Evolutionary conservation across 2,888 invertebrate genomes (phyloP), one percentile per base, ranked within the genome.

Genomic region (Epirrhoe tristata): DNA sequence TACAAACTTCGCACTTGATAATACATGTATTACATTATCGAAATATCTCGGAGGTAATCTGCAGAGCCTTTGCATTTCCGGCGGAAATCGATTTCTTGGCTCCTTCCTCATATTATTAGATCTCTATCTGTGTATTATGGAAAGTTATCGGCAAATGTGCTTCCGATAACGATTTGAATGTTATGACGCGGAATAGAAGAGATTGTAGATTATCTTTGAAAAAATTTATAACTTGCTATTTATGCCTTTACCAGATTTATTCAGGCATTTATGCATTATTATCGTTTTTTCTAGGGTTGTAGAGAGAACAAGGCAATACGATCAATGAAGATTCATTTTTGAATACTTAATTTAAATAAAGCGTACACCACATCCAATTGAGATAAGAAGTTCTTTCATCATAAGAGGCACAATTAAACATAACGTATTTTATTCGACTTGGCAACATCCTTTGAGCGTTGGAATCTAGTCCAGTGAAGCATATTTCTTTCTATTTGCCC

Each of bases 31-130:
- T 66, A 63, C 69, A 72, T 71, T 71, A 74, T 70, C 64, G 65
- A 71, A 73, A 73, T 73, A 74, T 63, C 76, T 79, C 72, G 67
- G 63, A 74, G 78, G 79, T 76, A 81, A 85, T 82, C 79, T 76
- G 71, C 74, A 66, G 73, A 80, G 72, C 76, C 77, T 82, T 79
- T 80, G 79, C 79, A 77, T 83, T 83, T 83, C 83, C 81, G 71
- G 43, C 72, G 81, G 85, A 85, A 81, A 85, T 84, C 81, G 83
- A 85, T 84, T 82, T 77, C 77, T 72, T 71, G 77, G 77, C 79
- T 79, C 80, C 79, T 81, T 77, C 79, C 78, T 74, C 72, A 74
- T 77, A 80, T 82, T 81, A 82, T 81, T 78, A 68, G 71, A 71
- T 69, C 64, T 70, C 66, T 73, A 80, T 80, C 75, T 78, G 6